Percentiles rank a stretch among this genome's conserved stretches.
These are phyloP conservation scores for Chrysomela aeneicollis DNA, from an alignment of 2,888 invertebrate genomes.

Conservation along the genomic window DNA sequence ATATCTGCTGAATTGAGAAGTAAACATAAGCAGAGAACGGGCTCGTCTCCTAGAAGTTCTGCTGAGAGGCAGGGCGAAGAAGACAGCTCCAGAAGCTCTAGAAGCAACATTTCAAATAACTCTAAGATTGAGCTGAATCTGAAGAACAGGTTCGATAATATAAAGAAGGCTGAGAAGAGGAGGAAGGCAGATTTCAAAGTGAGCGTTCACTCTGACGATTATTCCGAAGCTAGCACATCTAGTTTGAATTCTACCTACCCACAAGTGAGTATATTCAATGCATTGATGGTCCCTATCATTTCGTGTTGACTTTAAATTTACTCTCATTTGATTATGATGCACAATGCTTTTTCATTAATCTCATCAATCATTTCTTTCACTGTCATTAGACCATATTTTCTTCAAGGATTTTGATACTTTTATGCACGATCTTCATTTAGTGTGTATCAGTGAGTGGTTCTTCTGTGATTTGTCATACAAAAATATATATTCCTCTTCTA, in stretches of 20 bases:
- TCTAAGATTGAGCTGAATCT: constrained; percentile 21
- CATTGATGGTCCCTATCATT: not conserved
- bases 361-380: too few species aligned
- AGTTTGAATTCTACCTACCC: constrained; percentile 48
- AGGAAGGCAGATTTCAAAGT: constrained; percentile 26
- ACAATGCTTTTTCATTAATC: too few species aligned
- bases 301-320: too few species aligned
- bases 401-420: too few species aligned
- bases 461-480: too few species aligned
- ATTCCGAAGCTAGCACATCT: constrained; percentile 45
- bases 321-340: too few species aligned
- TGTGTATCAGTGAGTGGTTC: too few species aligned
- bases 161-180: constrained; percentile 32
- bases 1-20: constrained; percentile 29
- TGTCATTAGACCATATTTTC: too few species aligned
- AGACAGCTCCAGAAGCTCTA: constrained; percentile 28
- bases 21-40: constrained; percentile 40
- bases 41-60: constrained; percentile 30
- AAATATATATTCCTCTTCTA: too few species aligned
- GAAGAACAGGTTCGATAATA: constrained; percentile 31
- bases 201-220: constrained; percentile 32
- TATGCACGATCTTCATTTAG: too few species aligned
- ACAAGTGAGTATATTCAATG: constrained; percentile 38
- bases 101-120: constrained; percentile 25
- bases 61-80: constrained; percentile 35